Percentiles rank a stretch among this genome's conserved stretches.
Conservation (phyloP, 2,888 invertebrate species). For the Eurytoma californica region DNA sequence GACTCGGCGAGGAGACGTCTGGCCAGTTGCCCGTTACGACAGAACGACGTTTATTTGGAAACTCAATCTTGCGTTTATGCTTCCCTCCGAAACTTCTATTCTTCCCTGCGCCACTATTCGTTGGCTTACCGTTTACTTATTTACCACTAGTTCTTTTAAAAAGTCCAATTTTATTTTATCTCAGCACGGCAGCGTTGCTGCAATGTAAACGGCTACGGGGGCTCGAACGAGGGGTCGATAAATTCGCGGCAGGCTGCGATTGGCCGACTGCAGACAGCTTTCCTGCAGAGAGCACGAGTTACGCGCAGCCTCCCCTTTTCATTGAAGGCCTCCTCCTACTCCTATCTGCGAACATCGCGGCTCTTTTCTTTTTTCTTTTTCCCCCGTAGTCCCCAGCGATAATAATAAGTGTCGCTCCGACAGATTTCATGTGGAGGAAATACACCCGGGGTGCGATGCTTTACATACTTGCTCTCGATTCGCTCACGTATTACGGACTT, state of each 20-base stretch:
- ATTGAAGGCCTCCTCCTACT: neutral
- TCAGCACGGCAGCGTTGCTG: too few relatives aligned
- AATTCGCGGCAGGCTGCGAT: slow-evolving; percentile 53
- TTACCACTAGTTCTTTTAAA: too few relatives aligned
- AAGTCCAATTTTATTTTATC: too few relatives aligned
- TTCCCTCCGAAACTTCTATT: too few relatives aligned
- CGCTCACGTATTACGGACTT: neutral
- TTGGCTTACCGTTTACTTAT: neutral
- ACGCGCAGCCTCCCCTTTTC: neutral
- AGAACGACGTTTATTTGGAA: too few relatives aligned
- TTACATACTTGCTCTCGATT: neutral
- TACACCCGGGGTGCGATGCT: neutral
- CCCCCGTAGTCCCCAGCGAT: neutral
- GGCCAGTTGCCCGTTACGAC: too few relatives aligned
- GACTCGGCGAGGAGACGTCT: neutral
- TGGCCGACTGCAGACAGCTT: slow-evolving; percentile 38
- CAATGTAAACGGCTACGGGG: neutral
- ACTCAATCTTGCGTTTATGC: too few relatives aligned
- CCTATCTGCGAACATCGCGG: slow-evolving; percentile 10
- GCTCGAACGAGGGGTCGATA: slow-evolving; percentile 30
- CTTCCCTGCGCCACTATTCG: too few relatives aligned
- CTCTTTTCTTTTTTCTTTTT: neutral
- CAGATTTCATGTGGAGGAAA: slow-evolving; percentile 1
- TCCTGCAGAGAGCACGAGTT: slow-evolving; percentile 36
- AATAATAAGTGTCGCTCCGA: slow-evolving; percentile 3